Evolutionary conservation across 1,140 invertebrate species (phyloP), one percentile per base, ranked within the genome.

Genomic region (Scylla paramamosain): DNA sequence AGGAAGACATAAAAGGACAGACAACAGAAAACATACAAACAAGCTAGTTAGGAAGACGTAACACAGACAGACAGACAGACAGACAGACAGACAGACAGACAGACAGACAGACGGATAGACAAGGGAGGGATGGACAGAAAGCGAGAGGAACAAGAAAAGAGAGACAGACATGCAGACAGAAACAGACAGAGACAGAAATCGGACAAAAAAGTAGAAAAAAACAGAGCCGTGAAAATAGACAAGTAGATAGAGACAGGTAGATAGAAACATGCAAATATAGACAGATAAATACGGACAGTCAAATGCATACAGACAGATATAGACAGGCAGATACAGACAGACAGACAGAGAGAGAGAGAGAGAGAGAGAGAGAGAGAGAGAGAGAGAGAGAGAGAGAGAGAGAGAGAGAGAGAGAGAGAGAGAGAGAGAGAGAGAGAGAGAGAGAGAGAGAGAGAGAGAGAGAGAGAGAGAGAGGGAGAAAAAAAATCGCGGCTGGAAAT

Each of bases 331-430:
- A 88, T 25, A 88, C 16, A 88, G 6, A 88, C 6, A 29, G 28
- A 7, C 20, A 29, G 28, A 88, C 20, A 88, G 86, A 31, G 6
- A 88, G 31, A 31, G 10, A 7, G 29, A 91, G 4, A 91, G 14
- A 91, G 39, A 91, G 1, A 91, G 25, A 91, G 16, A 45, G 20
- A 91, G 16, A 91, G 20, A 91, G 45, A 48, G 89, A 89, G 32
- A 91, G 16, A 91, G 4, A 89, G 32, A 89, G 32, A 89, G 86
- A n/a, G 20, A n/a, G 86, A 88, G 20, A 88, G 32, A 88, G 29
- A 25, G 14, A 89, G 25, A 89, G 88, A 89, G 25, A 14, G 32
- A 16, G 14, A 16, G 14, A 28, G 46, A 48, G 25, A 48, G 20
- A 48, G 16, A 48, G 20, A 48, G 25, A 89, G 12, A 91, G 14